Evolutionary conservation across 2,888 invertebrate species (phyloP), one percentile per base, ranked within the genome.

Genomic region (Hoplodrina blanda): DNA sequence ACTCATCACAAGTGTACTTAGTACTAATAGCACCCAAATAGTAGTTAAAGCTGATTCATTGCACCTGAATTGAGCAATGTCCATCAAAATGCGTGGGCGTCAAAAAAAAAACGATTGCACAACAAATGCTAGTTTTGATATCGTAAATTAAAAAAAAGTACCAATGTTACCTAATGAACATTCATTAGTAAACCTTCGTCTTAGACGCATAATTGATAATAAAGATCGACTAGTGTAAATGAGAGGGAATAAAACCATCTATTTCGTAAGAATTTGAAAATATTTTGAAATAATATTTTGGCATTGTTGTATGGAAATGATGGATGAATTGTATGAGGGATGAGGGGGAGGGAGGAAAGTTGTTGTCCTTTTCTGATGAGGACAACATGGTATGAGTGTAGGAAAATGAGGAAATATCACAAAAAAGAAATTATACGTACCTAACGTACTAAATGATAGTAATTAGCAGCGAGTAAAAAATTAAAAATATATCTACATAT

Each of bases 231-330:
- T 19, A 25, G 25, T 54, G 17, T 37, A 19, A 69, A 46, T 46
- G 17, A 61, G 53, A 61, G 10, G 0, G 11, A 46, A 15, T 52
- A 49, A 30, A 17, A 33, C 25, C 41, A 37, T 72, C 20, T 20
- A 73, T 70, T 63, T 44, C 41, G 8, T 49, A 70, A 62, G 19
- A 62, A 19, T 73, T 62, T 73, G 13, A 46, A 49, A 73, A 73
- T 50, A 41, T 6, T n/a, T 20, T 13, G 66, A 53, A 65, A 64
- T 30, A 41, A 4, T 8, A 4, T 8, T 2, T 66, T 19, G 4
- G n/a, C 15, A 19, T 41, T 41, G 0, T 8, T 7, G 33, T 33
- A 4, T 33, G 2, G 33, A 7, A 33, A 33, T 33, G 4, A 7
- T 33, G 33, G 33, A 7, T 33, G 25, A 25, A 25, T 25, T 25